phyloP scores from a whole-genome alignment of 2,888 invertebrate species.

The Pseudococcus longispinus region DNA sequence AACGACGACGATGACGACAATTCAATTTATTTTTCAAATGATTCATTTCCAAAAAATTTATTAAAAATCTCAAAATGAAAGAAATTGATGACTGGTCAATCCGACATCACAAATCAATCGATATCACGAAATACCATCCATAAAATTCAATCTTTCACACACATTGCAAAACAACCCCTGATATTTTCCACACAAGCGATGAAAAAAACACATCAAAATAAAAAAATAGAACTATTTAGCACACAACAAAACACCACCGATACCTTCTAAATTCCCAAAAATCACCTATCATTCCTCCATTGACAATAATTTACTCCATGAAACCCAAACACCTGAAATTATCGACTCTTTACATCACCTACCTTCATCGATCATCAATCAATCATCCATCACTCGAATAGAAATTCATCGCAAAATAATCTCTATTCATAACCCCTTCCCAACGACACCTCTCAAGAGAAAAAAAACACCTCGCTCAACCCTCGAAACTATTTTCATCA shows the following conservation, averaged over 20 bases:
- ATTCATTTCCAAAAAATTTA: too few species aligned
- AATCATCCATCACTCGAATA: not conserved
- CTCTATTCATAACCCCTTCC: not conserved
- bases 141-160: not conserved
- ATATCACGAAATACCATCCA: not conserved
- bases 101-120: not conserved
- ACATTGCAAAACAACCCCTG: not conserved
- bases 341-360: not conserved
- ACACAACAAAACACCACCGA: not conserved
- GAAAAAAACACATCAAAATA: not conserved
- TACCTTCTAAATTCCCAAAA: not conserved
- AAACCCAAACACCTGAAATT: not conserved
- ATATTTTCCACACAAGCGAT: not conserved
- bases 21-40: too few species aligned
- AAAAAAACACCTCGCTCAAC: not conserved
- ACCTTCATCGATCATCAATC: not conserved
- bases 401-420: not conserved
- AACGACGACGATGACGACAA: too few species aligned
- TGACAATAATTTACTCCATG: not conserved
- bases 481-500: not conserved
- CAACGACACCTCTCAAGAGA: not conserved
- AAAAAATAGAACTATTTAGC: not conserved
- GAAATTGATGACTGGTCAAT: too few species aligned
- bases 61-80: too few species aligned
- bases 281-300: not conserved